Base-by-base conservation (phyloP, 2,113 vertebrate species). In the Protobothrops flavoviridis region DNA sequence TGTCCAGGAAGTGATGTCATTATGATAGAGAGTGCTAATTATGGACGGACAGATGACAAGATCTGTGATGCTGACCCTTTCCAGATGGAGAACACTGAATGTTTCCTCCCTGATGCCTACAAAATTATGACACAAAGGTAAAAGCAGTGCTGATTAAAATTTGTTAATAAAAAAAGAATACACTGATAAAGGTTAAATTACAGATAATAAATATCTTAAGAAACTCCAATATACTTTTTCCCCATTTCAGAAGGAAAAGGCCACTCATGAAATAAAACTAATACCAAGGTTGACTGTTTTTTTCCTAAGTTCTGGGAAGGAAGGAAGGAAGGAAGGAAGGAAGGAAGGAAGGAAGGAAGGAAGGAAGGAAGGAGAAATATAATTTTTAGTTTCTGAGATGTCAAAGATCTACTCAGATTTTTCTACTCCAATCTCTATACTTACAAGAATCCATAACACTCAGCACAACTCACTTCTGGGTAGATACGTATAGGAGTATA, bases 91-190 rank as follows among this genome's bases (percentile, higher is more conserved):
- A 99, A 99, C 96, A 98, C 99, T 91, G 99, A 99, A 97, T 99
- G 99, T 97, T 99, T 99, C 98, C 99, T 99, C 97, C 99, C 99
- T 95, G 99, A 99, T 4, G 99, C 99, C 96, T 99, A 98, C 98
- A 99, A 99, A 98, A 99, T 99, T 96, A 99, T 99, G 99, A 99
- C 99, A 95, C 99, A 99, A 97, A 99, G 99, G 99, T 99, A 98
- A 98, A 92, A 48, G 55, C 0, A 7, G 0, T 1, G 12, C 1
- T 24, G 20, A 81, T n/a, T 43, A 33, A 9, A 87, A 12, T 1
- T 17, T 23, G 24, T 11, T 88, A 57, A 24, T 39, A 53, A 93
- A 88, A 85, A 85, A 94, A 53, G 15, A 15, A 33, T 64, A 87
- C 3, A 6, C 64, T 93, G 29, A 43, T 39, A 33, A 1, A 55